A percentile compares a stretch with the other conserved stretches of the same genome.
phyloP scores from a whole-genome alignment of 2,797 vertebrate species.

The Tarsius wallacei region DNA sequence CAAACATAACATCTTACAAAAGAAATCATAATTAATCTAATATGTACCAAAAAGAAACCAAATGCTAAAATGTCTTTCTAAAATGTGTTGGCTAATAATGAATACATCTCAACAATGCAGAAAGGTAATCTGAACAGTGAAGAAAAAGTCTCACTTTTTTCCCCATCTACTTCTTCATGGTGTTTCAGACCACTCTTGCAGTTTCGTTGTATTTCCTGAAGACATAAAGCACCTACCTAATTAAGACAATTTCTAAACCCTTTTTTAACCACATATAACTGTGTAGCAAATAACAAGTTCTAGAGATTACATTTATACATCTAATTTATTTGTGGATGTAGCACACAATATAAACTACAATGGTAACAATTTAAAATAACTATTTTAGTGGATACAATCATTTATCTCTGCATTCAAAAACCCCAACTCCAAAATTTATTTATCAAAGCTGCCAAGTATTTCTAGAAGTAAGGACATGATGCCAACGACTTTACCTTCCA shows the following conservation, averaged over 20 bases:
- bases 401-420: background rate
- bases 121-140: background rate
- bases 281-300: background rate
- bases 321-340: background rate
- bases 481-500: constrained; percentile 91
- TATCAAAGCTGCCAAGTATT: constrained; percentile 19
- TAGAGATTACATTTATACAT: background rate
- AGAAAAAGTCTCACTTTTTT: background rate
- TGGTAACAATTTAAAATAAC: background rate
- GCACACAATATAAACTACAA: background rate
- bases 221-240: background rate
- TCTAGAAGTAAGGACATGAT: constrained; percentile 13
- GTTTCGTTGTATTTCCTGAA: constrained; percentile 51
- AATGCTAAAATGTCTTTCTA: constrained; percentile 30
- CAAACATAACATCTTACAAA: background rate
- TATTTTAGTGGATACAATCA: background rate
- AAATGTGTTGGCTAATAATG: background rate
- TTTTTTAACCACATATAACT: background rate
- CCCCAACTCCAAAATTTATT: background rate
- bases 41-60: background rate
- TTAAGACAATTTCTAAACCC: background rate
- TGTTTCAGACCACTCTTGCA: background rate
- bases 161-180: background rate
- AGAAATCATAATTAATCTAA: background rate
- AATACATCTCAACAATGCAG: background rate